Evolutionary conservation across 2,113 vertebrate genomes (phyloP).

Genomic region (Psittacara wagleri): DNA sequence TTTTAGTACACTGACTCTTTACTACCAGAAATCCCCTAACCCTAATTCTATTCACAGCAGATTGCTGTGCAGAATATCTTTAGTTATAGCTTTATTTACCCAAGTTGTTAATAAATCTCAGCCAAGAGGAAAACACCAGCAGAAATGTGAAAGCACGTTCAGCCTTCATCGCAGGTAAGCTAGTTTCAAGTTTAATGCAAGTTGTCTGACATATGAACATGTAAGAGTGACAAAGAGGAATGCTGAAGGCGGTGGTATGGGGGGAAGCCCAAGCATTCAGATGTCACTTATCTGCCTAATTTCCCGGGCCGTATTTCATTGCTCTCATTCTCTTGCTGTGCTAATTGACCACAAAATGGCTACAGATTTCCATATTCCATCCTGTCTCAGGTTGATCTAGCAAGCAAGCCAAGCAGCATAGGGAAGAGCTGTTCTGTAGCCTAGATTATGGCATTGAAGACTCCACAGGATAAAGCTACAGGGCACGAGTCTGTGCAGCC

Average conservation of each 20-base stretch:
- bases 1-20: neutral
- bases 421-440: neutral
- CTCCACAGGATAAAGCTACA: neutral
- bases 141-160: neutral
- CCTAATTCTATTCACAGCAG: neutral
- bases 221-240: neutral
- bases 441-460: neutral
- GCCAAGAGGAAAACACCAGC: neutral
- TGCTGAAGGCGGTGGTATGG: neutral
- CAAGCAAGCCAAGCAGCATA: neutral
- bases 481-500: neutral
- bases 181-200: neutral
- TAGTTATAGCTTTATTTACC: slow-evolving; percentile 26
- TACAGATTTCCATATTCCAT: neutral
- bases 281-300: neutral
- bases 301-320: neutral
- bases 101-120: neutral
- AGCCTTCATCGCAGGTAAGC: neutral
- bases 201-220: neutral
- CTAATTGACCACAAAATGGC: neutral
- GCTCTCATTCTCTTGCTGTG: neutral
- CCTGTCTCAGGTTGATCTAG: neutral
- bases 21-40: neutral
- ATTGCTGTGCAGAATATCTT: neutral
- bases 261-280: neutral